These are phyloP conservation scores for Callyntrura guangdongensis DNA, from an alignment of 2,888 invertebrate genomes.

Conservation along the genomic window DNA sequence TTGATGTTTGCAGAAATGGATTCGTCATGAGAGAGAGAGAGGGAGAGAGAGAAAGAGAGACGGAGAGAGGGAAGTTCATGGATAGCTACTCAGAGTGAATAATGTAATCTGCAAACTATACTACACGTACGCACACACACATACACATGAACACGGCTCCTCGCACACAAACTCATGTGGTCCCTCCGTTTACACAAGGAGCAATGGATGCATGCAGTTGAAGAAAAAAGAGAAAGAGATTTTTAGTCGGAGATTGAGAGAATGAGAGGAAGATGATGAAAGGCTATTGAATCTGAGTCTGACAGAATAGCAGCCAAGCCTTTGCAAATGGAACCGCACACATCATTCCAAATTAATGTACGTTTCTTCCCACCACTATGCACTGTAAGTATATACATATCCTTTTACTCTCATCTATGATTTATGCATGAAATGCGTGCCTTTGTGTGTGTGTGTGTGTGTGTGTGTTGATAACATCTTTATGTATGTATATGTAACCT, in stretches of 20 bases:
- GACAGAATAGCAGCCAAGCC: constrained; percentile 40
- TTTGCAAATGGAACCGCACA: constrained; percentile 43
- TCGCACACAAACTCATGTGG: neutral
- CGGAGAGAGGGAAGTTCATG: constrained; percentile 14
- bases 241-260: constrained; percentile 16
- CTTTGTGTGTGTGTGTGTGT: neutral
- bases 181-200: neutral
- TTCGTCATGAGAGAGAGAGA: constrained; percentile 40
- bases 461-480: neutral
- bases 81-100: constrained; percentile 51
- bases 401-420: constrained; percentile 15
- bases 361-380: neutral
- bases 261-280: constrained; percentile 31
- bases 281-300: constrained; percentile 57
- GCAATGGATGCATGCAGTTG: neutral
- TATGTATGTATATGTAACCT: neutral
- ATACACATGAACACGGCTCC: constrained; percentile 10
- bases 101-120: constrained; percentile 62
- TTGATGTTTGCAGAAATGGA: constrained; percentile 72
- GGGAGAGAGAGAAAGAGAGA: neutral
- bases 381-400: neutral
- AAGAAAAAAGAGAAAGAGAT: constrained; percentile 29
- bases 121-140: neutral
- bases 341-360: constrained; percentile 46
- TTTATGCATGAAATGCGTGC: constrained; percentile 2